phyloP scores from a whole-genome alignment of 2,797 vertebrate species.

The Orientallactaga sibirica region DNA sequence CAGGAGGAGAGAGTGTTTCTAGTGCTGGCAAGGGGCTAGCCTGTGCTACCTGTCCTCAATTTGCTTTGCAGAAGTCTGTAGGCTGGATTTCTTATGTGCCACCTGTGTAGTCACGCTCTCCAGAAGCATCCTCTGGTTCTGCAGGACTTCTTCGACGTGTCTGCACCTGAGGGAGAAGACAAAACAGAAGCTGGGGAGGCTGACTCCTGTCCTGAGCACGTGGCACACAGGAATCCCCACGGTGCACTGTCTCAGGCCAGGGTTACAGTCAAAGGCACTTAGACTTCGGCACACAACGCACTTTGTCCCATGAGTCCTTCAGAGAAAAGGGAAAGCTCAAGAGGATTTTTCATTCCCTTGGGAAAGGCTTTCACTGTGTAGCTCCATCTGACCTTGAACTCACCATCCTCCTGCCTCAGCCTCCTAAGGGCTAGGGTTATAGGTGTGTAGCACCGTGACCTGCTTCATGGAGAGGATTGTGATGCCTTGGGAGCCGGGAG shows the following conservation, averaged over 20 bases:
- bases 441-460: not conserved
- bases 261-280: not conserved
- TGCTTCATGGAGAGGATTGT: not conserved
- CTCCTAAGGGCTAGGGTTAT: not conserved
- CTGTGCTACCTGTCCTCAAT: constrained; percentile 90
- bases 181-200: constrained; percentile 36
- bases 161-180: constrained; percentile 85
- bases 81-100: constrained; percentile 89
- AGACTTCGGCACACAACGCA: not conserved
- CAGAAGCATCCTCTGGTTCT: constrained; percentile 89
- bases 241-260: not conserved
- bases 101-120: constrained; percentile 90
- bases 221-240: not conserved
- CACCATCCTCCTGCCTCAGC: not conserved
- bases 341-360: not conserved
- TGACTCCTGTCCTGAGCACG: not conserved
- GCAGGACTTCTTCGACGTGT: constrained; percentile 89
- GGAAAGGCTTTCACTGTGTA: not conserved
- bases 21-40: not conserved
- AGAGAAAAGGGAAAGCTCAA: constrained; percentile 51
- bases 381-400: not conserved
- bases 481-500: not conserved
- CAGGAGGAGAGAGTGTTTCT: not conserved
- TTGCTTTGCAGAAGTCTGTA: constrained; percentile 89
- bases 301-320: not conserved